phyloP scores from a whole-genome alignment of 2,888 invertebrate species.

The Drosophila niveifrons region DNA sequence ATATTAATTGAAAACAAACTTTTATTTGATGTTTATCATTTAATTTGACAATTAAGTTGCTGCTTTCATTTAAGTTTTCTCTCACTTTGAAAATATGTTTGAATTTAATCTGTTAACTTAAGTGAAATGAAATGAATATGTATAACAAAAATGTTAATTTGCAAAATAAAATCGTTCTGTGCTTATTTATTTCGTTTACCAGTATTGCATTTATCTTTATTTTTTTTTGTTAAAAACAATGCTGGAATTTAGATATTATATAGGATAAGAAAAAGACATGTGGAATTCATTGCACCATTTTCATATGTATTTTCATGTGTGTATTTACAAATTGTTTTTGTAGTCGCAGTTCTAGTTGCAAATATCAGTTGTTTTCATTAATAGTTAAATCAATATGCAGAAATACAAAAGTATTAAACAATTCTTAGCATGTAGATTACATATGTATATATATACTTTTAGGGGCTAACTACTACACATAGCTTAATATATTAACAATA shows the following conservation, averaged over 20 bases:
- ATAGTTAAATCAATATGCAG: background rate
- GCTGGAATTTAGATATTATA: background rate
- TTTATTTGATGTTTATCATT: too few species aligned
- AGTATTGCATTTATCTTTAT: too few species aligned
- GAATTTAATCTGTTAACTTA: too few species aligned
- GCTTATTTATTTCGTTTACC: too few species aligned
- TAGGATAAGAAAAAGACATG: background rate
- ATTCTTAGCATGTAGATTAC: background rate
- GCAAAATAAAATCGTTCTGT: background rate
- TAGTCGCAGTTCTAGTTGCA: background rate
- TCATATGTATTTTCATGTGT: constrained; percentile 7
- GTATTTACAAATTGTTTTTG: constrained; percentile 8
- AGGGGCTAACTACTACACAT: background rate
- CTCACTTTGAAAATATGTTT: too few species aligned
- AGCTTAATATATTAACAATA: constrained; percentile 9
- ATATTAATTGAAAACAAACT: too few species aligned
- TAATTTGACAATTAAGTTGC: background rate
- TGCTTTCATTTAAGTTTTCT: background rate
- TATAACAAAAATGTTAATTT: too few species aligned
- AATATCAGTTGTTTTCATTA: constrained; percentile 1
- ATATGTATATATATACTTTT: background rate
- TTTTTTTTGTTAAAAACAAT: too few species aligned
- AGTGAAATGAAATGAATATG: background rate
- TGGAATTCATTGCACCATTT: constrained; percentile 9
- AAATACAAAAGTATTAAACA: constrained; percentile 6